Percentiles rank a stretch among this genome's conserved stretches.
phyloP scores from a whole-genome alignment of 2,113 vertebrate species.

The Himantopus leucocephalus region DNA sequence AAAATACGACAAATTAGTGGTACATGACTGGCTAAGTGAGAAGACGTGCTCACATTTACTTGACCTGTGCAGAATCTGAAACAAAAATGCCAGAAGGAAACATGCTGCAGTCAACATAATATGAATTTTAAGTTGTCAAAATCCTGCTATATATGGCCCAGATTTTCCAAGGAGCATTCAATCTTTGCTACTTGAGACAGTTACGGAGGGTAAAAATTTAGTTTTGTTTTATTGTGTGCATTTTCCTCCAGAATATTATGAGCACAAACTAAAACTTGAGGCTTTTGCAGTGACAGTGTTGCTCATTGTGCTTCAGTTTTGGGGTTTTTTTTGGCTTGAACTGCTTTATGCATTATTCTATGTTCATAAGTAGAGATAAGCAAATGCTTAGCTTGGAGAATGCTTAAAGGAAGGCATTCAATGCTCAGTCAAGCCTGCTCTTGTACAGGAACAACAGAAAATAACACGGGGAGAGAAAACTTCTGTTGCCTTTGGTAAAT shows the following conservation, averaged over 20 bases:
- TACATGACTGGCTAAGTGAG: not conserved
- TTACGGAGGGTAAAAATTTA: not conserved
- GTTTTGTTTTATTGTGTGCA: not conserved
- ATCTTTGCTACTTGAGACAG: not conserved
- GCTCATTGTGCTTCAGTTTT: not conserved
- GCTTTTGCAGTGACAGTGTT: not conserved
- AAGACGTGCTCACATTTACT: not conserved
- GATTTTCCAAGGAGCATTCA: not conserved
- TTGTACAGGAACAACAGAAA: not conserved
- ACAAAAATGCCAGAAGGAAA: not conserved
- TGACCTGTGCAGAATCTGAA: not conserved
- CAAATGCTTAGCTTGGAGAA: not conserved
- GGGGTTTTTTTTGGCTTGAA: not conserved
- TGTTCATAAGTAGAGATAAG: not conserved
- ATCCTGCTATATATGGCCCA: not conserved
- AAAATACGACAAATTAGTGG: not conserved
- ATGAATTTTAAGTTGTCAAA: not conserved
- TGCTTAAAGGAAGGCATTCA: not conserved
- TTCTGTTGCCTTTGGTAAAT: not conserved
- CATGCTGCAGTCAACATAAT: not conserved
- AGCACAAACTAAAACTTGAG: not conserved
- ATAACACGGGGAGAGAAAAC: not conserved
- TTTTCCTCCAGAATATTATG: not conserved
- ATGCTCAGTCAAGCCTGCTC: not conserved
- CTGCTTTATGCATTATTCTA: not conserved